Evolutionary conservation across 2,113 vertebrate species (phyloP), one percentile per base, ranked within the genome.

Genomic region (Hydropotes inermis): DNA sequence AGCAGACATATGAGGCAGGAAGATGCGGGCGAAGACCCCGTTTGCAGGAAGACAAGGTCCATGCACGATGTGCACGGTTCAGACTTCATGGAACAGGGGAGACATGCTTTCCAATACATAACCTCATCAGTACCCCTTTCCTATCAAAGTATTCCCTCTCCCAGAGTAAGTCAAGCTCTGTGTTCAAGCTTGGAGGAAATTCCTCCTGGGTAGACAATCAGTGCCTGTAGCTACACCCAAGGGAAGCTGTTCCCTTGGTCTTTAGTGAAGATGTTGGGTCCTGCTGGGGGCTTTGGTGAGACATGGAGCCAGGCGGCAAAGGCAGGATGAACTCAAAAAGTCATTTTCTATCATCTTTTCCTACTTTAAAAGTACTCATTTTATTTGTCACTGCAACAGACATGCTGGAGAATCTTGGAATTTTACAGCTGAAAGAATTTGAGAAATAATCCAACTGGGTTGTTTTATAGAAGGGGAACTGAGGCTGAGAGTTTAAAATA

Each of bases 361-460:
- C 28, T 78, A 83, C 14, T 87, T 67, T 13, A 61, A 86, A 95
- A 91, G 45, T 36, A 79, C 87, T 79, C 57, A n/a, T 57, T 79
- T 87, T 92, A 33, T 33, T 15, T 87, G 60, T 84, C 70, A 85
- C 92, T 94, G 89, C 23, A 96, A 86, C 43, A 67, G 76, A 81
- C 43, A 36, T 61, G 6, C 76, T 87, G 78, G 16, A 74, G 54
- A 82, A 19, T 47, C 67, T 83, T 43, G 45, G 50, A 90, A 39
- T 92, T 58, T 90, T 82, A 54, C 43, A 17, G 28, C 43, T 58
- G 30, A 25, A 47, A 70, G n/a, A 14, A 76, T 27, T n/a, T 28
- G 39, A 55, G 54, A 86, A 55, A 45, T n/a, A 33, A 82, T 25
- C 13, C 15, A 79, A 15, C 1, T 54, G 7, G 23, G 54, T 78